Base-by-base conservation (phyloP, 1,140 invertebrate genomes). In the Elymnias hypermnestra region DNA sequence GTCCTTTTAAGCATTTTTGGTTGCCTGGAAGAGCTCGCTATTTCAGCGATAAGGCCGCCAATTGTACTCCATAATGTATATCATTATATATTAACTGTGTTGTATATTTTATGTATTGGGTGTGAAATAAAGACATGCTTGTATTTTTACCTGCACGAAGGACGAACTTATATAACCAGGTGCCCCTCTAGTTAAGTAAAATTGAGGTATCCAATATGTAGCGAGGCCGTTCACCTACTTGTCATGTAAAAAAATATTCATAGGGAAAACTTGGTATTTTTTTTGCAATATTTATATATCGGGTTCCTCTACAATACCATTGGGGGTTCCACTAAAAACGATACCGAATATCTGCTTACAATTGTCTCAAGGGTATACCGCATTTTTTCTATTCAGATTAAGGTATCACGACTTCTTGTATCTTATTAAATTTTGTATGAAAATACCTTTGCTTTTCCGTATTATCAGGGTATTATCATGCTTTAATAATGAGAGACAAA, bases 281-380 rank as follows among this genome's bases (percentile, higher is more conserved):
- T 13, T 12, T 13, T 29, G 26, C 26, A 13, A 29, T 29, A 29
- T 29, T 29, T 12, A 29, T 29, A 29, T 29, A n/a, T 29, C 9
- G 25, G 26, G 4, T 29, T 29, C 9, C 13, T 13, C 26, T 29
- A 29, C 26, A 29, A 29, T 29, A 12, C 26, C 26, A 12, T 5
- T 5, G 26, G 26, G 26, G 13, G 5, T 12, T 13, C 4, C 4
- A 13, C 26, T 29, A 29, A 29, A 29, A 29, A 29, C 9, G 6
- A 29, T 29, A 29, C 26, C 26, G 26, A 29, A 29, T 29, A 29
- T 29, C 26, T n/a, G 26, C 26, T 29, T 29, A 29, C 26, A 3
- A 13, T 3, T 13, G 26, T 12, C 26, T 29, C 26, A 12, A 6
- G 26, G 26, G 26, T 29, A 29, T 13, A 29, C 13, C 13, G 26